Conservation (phyloP, 2,113 vertebrate genomes). For the Noturus placidus region DNA sequence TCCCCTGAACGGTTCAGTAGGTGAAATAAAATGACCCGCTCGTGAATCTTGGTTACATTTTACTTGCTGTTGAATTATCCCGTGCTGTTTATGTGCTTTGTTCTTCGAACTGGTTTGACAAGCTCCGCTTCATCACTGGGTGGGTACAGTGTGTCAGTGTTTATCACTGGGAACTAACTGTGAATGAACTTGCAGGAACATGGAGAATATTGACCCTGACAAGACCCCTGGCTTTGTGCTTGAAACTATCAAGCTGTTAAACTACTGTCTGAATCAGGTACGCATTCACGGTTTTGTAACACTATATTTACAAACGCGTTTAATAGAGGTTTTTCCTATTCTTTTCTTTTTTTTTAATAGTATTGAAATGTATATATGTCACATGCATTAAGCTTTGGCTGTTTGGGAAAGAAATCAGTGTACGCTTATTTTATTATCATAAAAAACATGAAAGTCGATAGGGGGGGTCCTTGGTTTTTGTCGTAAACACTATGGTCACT, state of each 20-base stretch:
- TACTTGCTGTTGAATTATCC: neutral
- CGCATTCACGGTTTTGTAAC: neutral
- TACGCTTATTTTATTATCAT: neutral
- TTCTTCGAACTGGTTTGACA: constrained; percentile 29
- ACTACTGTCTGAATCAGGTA: constrained; percentile 78
- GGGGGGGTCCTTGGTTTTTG: neutral
- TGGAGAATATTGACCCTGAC: constrained; percentile 83
- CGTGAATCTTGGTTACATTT: neutral
- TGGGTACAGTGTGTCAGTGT: neutral
- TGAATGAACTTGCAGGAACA: constrained; percentile 74
- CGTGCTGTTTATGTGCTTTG: neutral
- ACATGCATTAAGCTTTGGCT: neutral
- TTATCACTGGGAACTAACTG: neutral
- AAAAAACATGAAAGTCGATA: neutral
- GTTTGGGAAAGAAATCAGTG: neutral
- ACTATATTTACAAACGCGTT: constrained; percentile 24
- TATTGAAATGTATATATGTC: neutral
- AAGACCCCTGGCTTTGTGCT: constrained; percentile 78
- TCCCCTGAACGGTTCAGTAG: neutral
- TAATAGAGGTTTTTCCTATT: too few relatives aligned
- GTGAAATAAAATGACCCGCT: neutral
- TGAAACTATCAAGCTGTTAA: constrained; percentile 81
- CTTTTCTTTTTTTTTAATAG: neutral
- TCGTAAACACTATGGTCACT: neutral
- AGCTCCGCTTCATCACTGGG: neutral